Percentiles rank a stretch among this genome's conserved stretches.
Conservation (phyloP, 2,113 vertebrate genomes). For the Polyodon spathula region DNA sequence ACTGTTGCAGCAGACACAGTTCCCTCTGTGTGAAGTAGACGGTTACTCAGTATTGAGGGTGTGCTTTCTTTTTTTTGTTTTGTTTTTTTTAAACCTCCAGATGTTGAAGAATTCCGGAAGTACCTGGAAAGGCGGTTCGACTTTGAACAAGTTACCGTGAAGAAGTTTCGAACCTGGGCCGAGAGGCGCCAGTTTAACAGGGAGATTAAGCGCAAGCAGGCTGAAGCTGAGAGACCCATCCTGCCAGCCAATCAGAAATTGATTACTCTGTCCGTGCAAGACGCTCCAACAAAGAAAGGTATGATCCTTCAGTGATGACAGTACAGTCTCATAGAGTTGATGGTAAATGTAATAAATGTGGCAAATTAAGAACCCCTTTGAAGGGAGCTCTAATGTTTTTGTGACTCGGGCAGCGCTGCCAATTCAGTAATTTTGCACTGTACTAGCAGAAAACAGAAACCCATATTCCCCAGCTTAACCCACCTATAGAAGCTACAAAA, state of each 20-base stretch:
- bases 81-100: constrained; percentile 35
- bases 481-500: no score
- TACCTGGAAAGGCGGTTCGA: constrained; percentile 94
- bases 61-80: neutral
- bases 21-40: no score
- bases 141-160: constrained; percentile 96
- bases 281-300: constrained; percentile 97
- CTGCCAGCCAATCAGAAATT: constrained; percentile 96
- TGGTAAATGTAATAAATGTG: no score
- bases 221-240: constrained; percentile 87
- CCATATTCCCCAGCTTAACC: no score
- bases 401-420: neutral
- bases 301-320: neutral
- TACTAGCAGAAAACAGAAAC: constrained; percentile 93
- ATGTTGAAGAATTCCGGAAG: constrained; percentile 79
- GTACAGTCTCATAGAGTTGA: constrained; percentile 35
- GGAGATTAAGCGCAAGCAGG: constrained; percentile 94
- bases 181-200: constrained; percentile 94
- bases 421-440: constrained; percentile 15
- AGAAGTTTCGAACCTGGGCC: constrained; percentile 95
- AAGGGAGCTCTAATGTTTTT: no score
- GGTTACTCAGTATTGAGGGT: no score
- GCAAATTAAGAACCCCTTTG: no score
- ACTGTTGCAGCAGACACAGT: no score
- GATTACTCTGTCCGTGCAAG: constrained; percentile 94